Evolutionary conservation across 2,113 vertebrate genomes (phyloP), one percentile per base, ranked within the genome.

Genomic region (Channa maculata): DNA sequence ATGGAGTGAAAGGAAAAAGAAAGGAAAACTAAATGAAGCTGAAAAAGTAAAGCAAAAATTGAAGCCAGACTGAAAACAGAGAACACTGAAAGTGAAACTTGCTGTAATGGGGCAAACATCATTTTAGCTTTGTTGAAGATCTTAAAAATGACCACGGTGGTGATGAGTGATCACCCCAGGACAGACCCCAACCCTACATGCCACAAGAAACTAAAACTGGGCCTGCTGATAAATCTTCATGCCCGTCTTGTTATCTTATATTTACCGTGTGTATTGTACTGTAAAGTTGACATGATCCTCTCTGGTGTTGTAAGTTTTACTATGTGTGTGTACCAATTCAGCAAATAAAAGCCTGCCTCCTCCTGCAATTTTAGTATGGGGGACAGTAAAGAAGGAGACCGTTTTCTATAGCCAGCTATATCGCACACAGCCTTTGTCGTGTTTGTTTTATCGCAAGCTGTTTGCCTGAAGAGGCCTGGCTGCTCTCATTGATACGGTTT

Each of bases 401-500:
- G 52, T 7, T 58, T 66, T 68, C 84, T 83, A 58, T 71, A 79
- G 88, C 80, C 79, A 72, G 70, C 53, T 76, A 78, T 69, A 68
- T 81, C 74, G 54, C 82, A 67, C 65, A n/a, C 71, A 85, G 82
- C 65, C 72, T 84, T 88, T 88, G 86, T 82, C 66, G 48, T 80
- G 69, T 89, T 86, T 87, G 85, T 83, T 90, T 85, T 84, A 86
- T 88, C 45, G 72, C 54, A 59, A 78, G 85, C 76, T 71, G 75
- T 83, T 82, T 79, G 83, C 78, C 82, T 87, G 75, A 77, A 87
- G 84, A 90, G 75, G 80, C 79, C 87, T 49, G 71, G 81, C 80
- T 84, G 78, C 82, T 82, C 71, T 82, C 86, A 85, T 71, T 81
- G 85, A 91, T 79, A 72, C 84, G 71, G 64, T 89, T 78, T 89